Percentiles rank a stretch among this genome's conserved stretches.
phyloP scores from a whole-genome alignment of 1,140 invertebrate species.

The Carcinoscorpius rotundicauda region DNA sequence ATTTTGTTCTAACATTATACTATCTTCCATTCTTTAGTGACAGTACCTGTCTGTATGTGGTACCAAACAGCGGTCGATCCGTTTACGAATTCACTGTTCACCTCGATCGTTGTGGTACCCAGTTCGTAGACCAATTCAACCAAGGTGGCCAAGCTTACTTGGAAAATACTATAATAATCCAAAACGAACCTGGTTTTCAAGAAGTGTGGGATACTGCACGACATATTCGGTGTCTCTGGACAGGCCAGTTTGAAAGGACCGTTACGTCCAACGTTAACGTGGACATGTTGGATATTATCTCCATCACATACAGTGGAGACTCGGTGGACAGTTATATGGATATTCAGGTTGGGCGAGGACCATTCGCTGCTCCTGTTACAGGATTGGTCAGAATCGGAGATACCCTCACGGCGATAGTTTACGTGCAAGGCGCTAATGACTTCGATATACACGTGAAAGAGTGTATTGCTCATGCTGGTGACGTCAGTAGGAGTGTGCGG shows the following conservation, averaged over 20 bases:
- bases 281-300: constrained; percentile 40
- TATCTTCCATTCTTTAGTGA: constrained; percentile 32
- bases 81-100: constrained; percentile 60
- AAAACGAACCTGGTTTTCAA: constrained; percentile 3
- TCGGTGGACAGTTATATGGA: constrained; percentile 16
- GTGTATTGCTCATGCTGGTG: constrained; percentile 56
- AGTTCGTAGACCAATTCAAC: constrained; percentile 4
- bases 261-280: constrained; percentile 31
- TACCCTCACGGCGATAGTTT: constrained; percentile 63
- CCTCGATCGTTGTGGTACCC: constrained; percentile 52
- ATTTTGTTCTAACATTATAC: no score
- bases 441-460: constrained; percentile 60
- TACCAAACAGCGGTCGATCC: constrained; percentile 50
- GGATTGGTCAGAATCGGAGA: constrained; percentile 70
- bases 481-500: constrained; percentile 49
- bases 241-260: constrained; percentile 6
- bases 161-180: constrained; percentile 5
- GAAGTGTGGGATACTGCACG: constrained; percentile 6
- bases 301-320: constrained; percentile 35
- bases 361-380: constrained; percentile 37
- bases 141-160: constrained; percentile 47
- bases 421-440: constrained; percentile 60
- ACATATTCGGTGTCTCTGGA: constrained; percentile 14
- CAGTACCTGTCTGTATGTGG: constrained; percentile 36
- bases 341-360: constrained; percentile 15